Evolutionary conservation across 2,113 vertebrate genomes (phyloP).

Genomic region (Anas platyrhynchos): DNA sequence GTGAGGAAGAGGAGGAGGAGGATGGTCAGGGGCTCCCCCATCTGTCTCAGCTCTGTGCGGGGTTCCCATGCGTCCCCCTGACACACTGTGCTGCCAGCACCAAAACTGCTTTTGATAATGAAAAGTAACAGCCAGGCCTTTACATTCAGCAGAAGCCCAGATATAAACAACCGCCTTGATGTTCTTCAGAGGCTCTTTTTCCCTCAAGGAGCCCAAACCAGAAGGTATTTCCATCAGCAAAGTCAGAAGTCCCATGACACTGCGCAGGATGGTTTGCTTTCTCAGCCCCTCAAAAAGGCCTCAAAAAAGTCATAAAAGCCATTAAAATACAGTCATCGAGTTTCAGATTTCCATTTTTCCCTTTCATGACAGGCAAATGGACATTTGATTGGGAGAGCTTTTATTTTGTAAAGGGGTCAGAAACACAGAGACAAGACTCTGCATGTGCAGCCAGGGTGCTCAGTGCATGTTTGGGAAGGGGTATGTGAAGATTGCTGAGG

Average conservation of each 20-base stretch:
- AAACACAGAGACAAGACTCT: background rate
- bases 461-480: background rate
- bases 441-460: background rate
- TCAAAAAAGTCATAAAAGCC: background rate
- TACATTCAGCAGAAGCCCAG: background rate
- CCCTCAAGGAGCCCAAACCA: background rate
- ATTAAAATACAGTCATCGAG: background rate
- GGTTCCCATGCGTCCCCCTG: background rate
- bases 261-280: background rate
- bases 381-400: background rate
- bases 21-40: background rate
- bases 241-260: background rate
- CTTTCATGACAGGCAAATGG: background rate
- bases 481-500: background rate
- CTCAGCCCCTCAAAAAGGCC: background rate
- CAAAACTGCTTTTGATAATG: background rate
- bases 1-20: background rate
- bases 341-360: background rate
- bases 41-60: background rate
- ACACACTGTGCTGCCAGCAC: background rate
- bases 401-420: background rate
- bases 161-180: background rate
- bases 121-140: background rate
- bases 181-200: background rate
- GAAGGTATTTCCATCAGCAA: background rate